Evolutionary conservation across 2,113 vertebrate genomes (phyloP).

Genomic region (Calonectris borealis): DNA sequence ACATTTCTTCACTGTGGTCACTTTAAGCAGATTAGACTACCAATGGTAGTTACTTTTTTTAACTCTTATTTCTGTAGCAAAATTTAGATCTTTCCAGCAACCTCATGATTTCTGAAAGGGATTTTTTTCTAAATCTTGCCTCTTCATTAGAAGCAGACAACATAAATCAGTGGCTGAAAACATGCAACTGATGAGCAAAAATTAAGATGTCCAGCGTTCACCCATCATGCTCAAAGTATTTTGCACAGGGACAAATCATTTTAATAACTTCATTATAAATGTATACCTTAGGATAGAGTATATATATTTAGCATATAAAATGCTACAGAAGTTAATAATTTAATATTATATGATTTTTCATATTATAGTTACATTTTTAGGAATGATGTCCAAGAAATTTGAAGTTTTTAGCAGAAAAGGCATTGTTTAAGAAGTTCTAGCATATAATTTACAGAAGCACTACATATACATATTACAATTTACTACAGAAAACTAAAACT

Average conservation of each 20-base stretch:
- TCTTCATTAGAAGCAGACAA: not conserved
- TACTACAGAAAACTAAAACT: not conserved
- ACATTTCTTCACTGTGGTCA: not conserved
- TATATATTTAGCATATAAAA: not conserved
- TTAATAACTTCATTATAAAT: not conserved
- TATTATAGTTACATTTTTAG: not conserved
- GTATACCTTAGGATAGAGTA: not conserved
- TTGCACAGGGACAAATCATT: not conserved
- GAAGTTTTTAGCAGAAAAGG: not conserved
- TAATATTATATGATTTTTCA: not conserved
- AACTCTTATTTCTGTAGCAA: not conserved
- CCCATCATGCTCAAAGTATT: not conserved
- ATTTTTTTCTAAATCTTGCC: not conserved
- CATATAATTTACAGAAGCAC: not conserved
- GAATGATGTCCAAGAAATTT: not conserved
- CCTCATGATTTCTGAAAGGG: not conserved
- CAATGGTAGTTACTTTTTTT: not conserved
- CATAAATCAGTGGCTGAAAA: not conserved
- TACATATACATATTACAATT: not conserved
- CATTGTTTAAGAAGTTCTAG: not conserved
- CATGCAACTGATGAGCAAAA: not conserved
- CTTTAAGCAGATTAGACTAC: not conserved
- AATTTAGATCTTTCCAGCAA: not conserved
- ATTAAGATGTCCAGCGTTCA: not conserved
- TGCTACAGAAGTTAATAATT: not conserved